Evolutionary conservation across 1,140 invertebrate species (phyloP).

Genomic region (Lepidurus arcticus): DNA sequence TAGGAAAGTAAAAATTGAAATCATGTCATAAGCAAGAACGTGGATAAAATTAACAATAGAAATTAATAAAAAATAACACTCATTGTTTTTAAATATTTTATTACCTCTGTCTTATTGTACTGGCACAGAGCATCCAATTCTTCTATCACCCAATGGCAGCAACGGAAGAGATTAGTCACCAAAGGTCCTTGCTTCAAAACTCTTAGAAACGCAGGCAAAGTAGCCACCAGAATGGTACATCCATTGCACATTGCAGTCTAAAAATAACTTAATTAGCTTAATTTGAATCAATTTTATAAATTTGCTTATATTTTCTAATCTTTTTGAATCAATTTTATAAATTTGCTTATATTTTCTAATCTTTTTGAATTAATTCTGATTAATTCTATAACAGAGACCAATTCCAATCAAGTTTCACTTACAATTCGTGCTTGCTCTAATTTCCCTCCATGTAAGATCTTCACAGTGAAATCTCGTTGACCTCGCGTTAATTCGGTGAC

Average conservation of each 20-base stretch:
- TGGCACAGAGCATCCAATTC: background rate
- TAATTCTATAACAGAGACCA: too few species aligned
- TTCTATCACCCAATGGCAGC: constrained; percentile 12
- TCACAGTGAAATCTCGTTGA: background rate
- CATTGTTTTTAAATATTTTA: background rate
- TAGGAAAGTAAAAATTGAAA: too few species aligned
- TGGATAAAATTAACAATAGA: too few species aligned
- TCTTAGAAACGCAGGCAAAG: background rate
- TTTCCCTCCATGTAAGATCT: background rate
- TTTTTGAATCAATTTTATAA: too few species aligned
- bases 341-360: background rate
- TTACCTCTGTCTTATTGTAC: background rate
- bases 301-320: background rate
- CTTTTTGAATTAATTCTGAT: too few species aligned
- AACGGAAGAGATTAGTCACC: background rate
- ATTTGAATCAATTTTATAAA: background rate
- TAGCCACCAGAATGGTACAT: background rate
- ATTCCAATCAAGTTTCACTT: background rate
- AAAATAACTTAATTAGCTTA: background rate
- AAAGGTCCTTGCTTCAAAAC: background rate
- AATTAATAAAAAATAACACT: background rate
- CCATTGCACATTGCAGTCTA: background rate
- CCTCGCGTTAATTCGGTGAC: background rate
- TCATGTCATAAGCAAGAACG: too few species aligned
- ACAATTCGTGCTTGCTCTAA: background rate